Evolutionary conservation across 2,888 invertebrate genomes (phyloP).

Genomic region (Oligia latruncula): DNA sequence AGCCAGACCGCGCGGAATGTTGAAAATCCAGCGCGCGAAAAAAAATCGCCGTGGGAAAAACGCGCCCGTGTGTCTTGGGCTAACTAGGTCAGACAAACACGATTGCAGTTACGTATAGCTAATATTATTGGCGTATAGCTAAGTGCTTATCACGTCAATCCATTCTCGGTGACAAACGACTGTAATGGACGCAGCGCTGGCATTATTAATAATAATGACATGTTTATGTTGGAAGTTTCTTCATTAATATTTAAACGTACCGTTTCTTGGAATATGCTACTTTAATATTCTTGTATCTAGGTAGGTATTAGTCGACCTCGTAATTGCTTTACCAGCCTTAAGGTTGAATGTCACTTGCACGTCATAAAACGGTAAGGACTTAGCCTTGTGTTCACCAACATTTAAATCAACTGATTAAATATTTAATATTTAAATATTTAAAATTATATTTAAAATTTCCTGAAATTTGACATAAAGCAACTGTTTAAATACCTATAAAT

Average conservation of each 20-base stretch:
- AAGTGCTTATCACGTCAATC: conserved; percentile 42
- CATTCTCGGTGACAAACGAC: conserved; percentile 31
- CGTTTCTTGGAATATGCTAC: conserved; percentile 5
- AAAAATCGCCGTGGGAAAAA: background rate
- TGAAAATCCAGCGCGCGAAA: background rate
- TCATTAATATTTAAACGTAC: background rate
- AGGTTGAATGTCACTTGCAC: background rate
- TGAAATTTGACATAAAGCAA: too few relatives aligned
- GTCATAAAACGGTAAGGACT: background rate
- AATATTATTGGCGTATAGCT: conserved; percentile 29
- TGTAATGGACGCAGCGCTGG: conserved; percentile 43
- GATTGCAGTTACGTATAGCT: conserved; percentile 7
- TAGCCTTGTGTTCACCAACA: too few relatives aligned
- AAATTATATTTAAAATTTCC: too few relatives aligned
- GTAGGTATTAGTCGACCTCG: background rate
- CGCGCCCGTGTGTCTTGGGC: background rate
- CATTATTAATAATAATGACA: conserved; percentile 2
- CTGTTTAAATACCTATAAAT: too few relatives aligned
- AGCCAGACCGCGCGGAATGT: background rate
- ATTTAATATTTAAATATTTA: too few relatives aligned
- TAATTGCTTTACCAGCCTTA: background rate
- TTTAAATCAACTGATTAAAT: too few relatives aligned
- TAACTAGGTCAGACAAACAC: conserved; percentile 48
- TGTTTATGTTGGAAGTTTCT: conserved; percentile 3
- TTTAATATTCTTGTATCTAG: background rate